Base-by-base conservation (phyloP, 2,888 invertebrate species). In the Sycophila texana region DNA sequence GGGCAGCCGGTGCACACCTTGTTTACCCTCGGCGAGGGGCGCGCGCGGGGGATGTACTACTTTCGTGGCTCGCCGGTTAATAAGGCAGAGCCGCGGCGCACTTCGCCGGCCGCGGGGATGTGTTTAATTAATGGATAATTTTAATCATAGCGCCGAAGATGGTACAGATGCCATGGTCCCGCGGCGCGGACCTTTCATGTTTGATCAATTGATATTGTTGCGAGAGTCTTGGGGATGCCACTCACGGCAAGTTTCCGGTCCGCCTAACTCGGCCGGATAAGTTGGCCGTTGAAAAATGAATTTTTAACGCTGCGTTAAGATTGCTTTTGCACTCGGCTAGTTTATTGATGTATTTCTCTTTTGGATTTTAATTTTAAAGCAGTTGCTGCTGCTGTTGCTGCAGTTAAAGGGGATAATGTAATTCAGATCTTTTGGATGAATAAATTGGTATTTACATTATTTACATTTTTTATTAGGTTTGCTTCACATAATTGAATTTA, bases 111-210 rank as follows among this genome's bases (percentile, higher is more conserved):
- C 30, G 47, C 63, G 7, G 53, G 39, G 30, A 47, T 22, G 60
- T 49, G 26, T 22, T 47, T 76, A 70, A 70, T 71, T 70, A 71
- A 70, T 71, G 70, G 53, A 57, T 63, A 39, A 57, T 47, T 47
- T 53, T 47, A 57, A 53, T 30, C 51, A 74, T 55, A 18, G 61
- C 14, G 51, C 22, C 7, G 61, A 51, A n/a, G n/a, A n/a, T n/a
- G n/a, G 26, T 3, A 26, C 26, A 53, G 63, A 22, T 61, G 51
- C 16, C n/a, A 12, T 1, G 18, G 13, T 26, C 22, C 61, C 39
- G 47, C n/a, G 26, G 30, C 10, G 30, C 12, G 30, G 53, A 60
- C 58, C 22, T 5, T 22, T 22, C 12, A 22, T 55, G 18, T 66
- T 68, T 68, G 51, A 76, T 76, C 63, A 63, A 76, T 70, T 30